These are phyloP conservation scores for Calephelis perditalis DNA, from an alignment of 2,888 invertebrate species.

Conservation along the genomic window DNA sequence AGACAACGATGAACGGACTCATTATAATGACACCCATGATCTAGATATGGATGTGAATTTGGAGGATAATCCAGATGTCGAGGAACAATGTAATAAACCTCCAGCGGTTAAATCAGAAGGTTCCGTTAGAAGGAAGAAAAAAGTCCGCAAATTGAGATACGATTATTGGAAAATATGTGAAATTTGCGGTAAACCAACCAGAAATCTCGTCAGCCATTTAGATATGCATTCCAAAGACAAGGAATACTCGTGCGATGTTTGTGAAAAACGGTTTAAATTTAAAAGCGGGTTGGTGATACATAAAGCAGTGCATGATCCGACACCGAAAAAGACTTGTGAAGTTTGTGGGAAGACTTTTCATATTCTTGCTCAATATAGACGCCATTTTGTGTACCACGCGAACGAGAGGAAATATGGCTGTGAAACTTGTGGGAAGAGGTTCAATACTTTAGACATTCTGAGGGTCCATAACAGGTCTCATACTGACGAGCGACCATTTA, in stretches of 20 bases:
- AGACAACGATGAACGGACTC: constrained; percentile 21
- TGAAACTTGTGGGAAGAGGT: constrained; percentile 72
- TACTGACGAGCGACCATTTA: constrained; percentile 65
- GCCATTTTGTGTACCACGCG: constrained; percentile 73
- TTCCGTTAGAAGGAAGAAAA: constrained; percentile 36
- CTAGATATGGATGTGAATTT: constrained; percentile 37
- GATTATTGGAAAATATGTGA: constrained; percentile 70
- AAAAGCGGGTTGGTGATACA: constrained; percentile 68
- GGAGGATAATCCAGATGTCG: constrained; percentile 32
- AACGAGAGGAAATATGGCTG: constrained; percentile 73
- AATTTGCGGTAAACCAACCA: constrained; percentile 64
- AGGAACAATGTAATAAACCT: constrained; percentile 26
- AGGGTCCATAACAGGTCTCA: constrained; percentile 70
- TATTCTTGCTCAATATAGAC: constrained; percentile 64
- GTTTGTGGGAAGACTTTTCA: constrained; percentile 75
- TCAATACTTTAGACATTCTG: constrained; percentile 72
- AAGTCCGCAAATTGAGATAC: constrained; percentile 48
- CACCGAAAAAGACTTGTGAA: constrained; percentile 71
- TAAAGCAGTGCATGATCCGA: constrained; percentile 62
- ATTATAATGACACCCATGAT: constrained; percentile 28
- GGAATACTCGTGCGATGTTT: constrained; percentile 61
- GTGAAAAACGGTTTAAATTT: constrained; percentile 70
- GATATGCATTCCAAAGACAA: constrained; percentile 61
- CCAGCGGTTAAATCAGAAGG: not conserved
- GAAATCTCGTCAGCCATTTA: constrained; percentile 59